Base-by-base conservation (phyloP, 2,797 vertebrate genomes). In the Peromyscus eremicus region DNA sequence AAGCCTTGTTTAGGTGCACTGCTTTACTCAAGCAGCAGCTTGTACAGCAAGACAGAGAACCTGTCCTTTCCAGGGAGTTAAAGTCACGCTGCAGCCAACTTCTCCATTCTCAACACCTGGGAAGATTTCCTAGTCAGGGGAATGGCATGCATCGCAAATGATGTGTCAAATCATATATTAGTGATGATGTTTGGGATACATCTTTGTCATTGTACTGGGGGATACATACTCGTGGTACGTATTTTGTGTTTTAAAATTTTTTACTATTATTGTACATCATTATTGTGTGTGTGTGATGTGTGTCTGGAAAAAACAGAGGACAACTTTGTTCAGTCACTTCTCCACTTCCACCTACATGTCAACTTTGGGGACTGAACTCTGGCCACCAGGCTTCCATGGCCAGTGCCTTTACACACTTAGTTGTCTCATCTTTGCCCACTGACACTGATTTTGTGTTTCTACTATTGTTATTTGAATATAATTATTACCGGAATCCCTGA, bases 391-490 rank as follows among this genome's bases (percentile, higher is more conserved):
- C 25, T 29, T 40, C 40, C 49, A 19, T 34, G 34, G 6, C 49
- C 71, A 73, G 14, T 37, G 21, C 4, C 49, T 29, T 87, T 17
- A 46, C 14, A 29, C 25, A 73, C n/a, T 29, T 13, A 34, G 32
- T n/a, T 14, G 29, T 21, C 49, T 73, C 37, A 73, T 73, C 71
- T 37, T 70, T 85, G 83, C 64, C 83, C 68, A 46, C 98, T 98
- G 98, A 98, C 97, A 96, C 98, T 98, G 98, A 98, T 98, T 98
- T 40, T 49, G 88, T 79, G 93, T 98, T 98, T 98, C 98, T 98
- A 98, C 97, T 92, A 98, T 98, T 99, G 99, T 99, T 99, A 98
- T 99, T 99, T 98, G 98, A 98, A 98, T 98, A 97, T 99, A 99
- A 99, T 99, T 99, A 99, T 98, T 97, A 98, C 97, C 97, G 91